Evolutionary conservation across 2,113 vertebrate genomes (phyloP), one percentile per base, ranked within the genome.

Genomic region (Lagopus leucura): DNA sequence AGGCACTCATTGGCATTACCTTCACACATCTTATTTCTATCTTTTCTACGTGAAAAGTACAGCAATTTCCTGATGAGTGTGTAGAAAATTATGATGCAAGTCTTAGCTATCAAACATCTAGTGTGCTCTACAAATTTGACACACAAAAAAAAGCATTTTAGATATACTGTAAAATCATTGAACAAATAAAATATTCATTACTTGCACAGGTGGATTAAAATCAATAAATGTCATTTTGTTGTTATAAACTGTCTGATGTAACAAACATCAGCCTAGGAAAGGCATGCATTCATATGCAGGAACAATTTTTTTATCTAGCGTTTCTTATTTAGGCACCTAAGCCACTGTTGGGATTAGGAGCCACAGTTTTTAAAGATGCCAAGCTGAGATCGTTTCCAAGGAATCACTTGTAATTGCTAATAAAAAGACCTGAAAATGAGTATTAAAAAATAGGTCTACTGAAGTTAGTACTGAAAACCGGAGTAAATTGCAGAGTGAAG

Each of bases 141-240:
- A 90, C 47, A 47, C n/a, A 2, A 71, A 86, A 77, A 83, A 77
- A 86, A 45, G 6, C 55, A 86, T 81, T 92, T 89, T 36, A 81
- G 38, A 86, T 75, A 88, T 45, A 72, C 22, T 13, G n/a, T 91
- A 83, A 94, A 95, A 78, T 90, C 36, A 92, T 72, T 0, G 0
- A 84, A 92, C n/a, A 90, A 93, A 94, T 92, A 91, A 94, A 97
- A 94, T 88, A 88, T 78, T 91, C 55, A 94, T 88, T 78, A 93
- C n/a, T 88, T 94, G 48, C 47, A 94, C 57, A 90, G 90, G 94
- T 95, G 79, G 88, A 92, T 90, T 92, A 93, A 94, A 97, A 97
- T 95, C 82, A 94, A 94, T 95, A 95, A 93, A 90, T 94, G 66
- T 18, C 90, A 83, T 88, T 95, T 91, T 72, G 43, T 93, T 90